Evolutionary conservation across 1,140 invertebrate species (phyloP).

Genomic region (Tetramorium alpestre): DNA sequence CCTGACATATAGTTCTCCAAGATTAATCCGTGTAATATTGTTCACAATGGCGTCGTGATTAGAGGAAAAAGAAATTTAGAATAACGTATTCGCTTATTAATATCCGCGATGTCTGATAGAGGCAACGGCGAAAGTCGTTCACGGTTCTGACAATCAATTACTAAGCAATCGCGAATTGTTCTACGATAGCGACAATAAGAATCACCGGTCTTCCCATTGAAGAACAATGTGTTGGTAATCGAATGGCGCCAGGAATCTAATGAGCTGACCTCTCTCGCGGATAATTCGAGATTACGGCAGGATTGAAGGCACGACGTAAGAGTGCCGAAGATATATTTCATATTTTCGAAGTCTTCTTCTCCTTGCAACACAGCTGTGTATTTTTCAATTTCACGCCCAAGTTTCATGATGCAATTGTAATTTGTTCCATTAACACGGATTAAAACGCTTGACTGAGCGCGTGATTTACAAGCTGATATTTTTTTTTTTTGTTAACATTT

Average conservation of each 20-base stretch:
- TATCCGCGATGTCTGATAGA: constrained; percentile 21
- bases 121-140: constrained; percentile 54
- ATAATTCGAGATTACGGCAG: constrained; percentile 14
- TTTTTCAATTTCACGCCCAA: not conserved
- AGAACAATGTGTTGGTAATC: not conserved
- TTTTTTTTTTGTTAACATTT: not conserved
- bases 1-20: constrained; percentile 11
- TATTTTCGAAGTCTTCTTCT: constrained; percentile 19
- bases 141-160: constrained; percentile 48
- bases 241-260: not conserved
- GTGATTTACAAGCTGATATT: not conserved
- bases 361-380: not conserved
- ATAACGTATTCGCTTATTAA: constrained; percentile 19
- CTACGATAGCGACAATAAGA: not conserved
- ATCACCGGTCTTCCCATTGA: not conserved
- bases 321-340: constrained; percentile 1
- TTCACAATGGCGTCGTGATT: not conserved
- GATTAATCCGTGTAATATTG: not conserved
- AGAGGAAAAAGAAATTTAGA: constrained; percentile 8
- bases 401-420: not conserved
- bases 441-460: not conserved
- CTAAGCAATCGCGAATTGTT: constrained; percentile 7
- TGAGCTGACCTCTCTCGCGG: not conserved
- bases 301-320: not conserved
- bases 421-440: not conserved